Percentiles rank a stretch among this genome's conserved stretches.
Evolutionary conservation across 2,888 invertebrate species (phyloP).

Genomic region (Gastracanthus pulcherrimus): DNA sequence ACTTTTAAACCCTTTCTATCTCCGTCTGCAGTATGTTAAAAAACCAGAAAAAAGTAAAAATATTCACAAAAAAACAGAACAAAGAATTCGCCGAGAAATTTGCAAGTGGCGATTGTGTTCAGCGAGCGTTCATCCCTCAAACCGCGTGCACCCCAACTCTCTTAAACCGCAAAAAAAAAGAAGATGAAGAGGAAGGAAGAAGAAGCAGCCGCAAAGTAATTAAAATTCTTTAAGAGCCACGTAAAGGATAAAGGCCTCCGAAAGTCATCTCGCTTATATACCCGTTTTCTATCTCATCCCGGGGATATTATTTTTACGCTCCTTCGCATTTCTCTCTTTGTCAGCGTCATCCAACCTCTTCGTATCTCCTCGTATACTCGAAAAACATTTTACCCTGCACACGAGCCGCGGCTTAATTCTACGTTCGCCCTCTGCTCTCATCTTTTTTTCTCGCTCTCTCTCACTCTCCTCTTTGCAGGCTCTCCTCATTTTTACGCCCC

Average conservation of each 20-base stretch:
- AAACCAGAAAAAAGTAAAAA: background rate
- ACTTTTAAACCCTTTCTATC: too few species aligned
- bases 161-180: background rate
- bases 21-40: too few species aligned
- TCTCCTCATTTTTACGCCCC: background rate
- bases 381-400: background rate
- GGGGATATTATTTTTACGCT: constrained; percentile 25
- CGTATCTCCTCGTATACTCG: background rate
- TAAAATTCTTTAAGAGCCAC: constrained; percentile 13
- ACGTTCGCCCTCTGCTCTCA: background rate
- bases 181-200: background rate
- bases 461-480: background rate
- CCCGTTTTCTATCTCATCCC: background rate
- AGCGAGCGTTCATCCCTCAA: background rate
- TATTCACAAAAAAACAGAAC: background rate
- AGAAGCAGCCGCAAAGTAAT: constrained; percentile 4
- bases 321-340: background rate
- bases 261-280: background rate
- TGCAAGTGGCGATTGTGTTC: constrained; percentile 6
- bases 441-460: background rate
- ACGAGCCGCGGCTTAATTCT: background rate
- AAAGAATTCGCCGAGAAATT: background rate
- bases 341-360: background rate
- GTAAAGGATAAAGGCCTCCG: background rate
- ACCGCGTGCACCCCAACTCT: background rate